Evolutionary conservation across 2,888 invertebrate species (phyloP), one percentile per base, ranked within the genome.

Genomic region (Andrena minutula): DNA sequence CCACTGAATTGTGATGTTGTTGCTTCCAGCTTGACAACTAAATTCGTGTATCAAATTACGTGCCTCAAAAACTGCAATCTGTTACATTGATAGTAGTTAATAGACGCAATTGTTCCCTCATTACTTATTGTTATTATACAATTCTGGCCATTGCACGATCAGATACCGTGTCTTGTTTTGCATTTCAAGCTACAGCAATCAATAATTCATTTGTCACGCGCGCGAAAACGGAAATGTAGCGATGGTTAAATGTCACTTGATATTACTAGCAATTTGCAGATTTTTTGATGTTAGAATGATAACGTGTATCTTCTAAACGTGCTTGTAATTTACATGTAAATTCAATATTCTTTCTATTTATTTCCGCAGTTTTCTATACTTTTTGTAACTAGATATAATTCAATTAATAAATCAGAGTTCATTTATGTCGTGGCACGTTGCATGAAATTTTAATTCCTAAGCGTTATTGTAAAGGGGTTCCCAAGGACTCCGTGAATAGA

Each of bases 101-200:
- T 56, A 56, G 63, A n/a, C 56, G 28, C 41, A 41, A 5, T 16
- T 75, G 41, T 32, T 4, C 61, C 53, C 60, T 75, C 47, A 71
- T 73, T 77, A 66, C 60, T 60, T 77, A 65, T 65, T 73, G 71
- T 41, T 41, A 41, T 41, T 41, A 41, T 16, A 41, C 66, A 77
- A 35, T 58, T 49, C 23, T 23, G 35, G n/a, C 20, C 23, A 66
- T 73, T 73, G 35, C 60, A 41, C 51, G 41, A 56, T 64, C 68
- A 68, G 61, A 68, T 68, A 78, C 26, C 23, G 56, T 58, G 30
- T 20, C 68, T 53, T 32, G 32, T 78, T 78, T 78, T 68, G 53
- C 61, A 78, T 75, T 68, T 68, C 78, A 75, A 78, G 61, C 60
- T 49, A 20, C 47, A 20, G 2, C 53, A 30, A 74, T 78, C 66